Evolutionary conservation across 2,888 invertebrate genomes (phyloP).

Genomic region (Hemithea aestivaria): DNA sequence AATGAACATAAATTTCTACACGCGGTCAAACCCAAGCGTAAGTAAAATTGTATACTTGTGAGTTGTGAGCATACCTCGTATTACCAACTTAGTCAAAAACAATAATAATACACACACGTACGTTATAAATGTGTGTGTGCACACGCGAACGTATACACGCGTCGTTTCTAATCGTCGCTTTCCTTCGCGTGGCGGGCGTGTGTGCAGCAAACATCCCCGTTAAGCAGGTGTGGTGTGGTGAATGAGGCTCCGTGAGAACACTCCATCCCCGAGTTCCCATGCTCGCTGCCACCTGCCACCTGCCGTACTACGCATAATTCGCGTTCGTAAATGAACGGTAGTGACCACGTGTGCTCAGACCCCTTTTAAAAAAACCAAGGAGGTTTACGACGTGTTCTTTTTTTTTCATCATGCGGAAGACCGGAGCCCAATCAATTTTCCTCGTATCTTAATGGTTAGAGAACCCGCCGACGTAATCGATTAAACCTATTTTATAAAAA

Average conservation of each 20-base stretch:
- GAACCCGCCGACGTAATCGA: conserved; percentile 57
- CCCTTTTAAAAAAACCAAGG: too few species aligned
- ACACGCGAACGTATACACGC: conserved; percentile 43
- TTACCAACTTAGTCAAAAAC: too few species aligned
- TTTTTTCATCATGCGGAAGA: conserved; percentile 70
- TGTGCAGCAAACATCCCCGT: conserved; percentile 72
- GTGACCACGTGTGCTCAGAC: conserved; percentile 75
- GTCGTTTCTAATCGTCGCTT: conserved; percentile 60
- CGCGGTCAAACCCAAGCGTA: too few species aligned
- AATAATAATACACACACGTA: conserved; percentile 11
- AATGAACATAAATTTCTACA: too few species aligned
- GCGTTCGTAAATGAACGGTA: conserved; percentile 79
- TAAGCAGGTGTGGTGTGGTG: conserved; percentile 74
- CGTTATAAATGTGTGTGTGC: conserved; percentile 22
- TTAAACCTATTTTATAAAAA: conserved; percentile 40
- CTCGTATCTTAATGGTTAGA: conserved; percentile 65
- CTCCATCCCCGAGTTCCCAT: conserved; percentile 73
- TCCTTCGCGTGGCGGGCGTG: conserved; percentile 76
- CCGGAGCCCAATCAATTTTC: conserved; percentile 69
- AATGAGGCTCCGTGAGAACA: conserved; percentile 76
- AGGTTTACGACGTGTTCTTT: too few species aligned
- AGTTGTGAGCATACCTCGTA: too few species aligned
- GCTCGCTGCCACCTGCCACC: conserved; percentile 67
- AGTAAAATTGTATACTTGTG: too few species aligned
- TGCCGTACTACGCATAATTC: conserved; percentile 78